phyloP scores from a whole-genome alignment of 1,140 invertebrate species.

The Pomacea maculata region DNA sequence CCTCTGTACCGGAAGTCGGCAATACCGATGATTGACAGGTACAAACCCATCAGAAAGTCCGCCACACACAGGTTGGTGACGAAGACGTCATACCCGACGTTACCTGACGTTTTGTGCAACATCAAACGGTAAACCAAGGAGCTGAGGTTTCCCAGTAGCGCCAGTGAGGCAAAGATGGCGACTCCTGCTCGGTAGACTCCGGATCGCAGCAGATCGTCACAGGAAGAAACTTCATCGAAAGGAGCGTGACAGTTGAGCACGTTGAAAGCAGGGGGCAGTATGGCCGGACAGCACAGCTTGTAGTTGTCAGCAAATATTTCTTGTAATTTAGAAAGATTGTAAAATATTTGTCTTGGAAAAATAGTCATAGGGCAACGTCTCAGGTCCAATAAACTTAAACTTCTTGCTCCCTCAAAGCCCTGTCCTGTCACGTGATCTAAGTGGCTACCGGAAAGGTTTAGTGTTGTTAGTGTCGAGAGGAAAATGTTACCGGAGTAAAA shows the following conservation, averaged over 20 bases:
- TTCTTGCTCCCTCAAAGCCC: background rate
- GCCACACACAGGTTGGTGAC: conserved; percentile 42
- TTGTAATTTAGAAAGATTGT: background rate
- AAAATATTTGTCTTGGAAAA: background rate
- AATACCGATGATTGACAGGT: conserved; percentile 32
- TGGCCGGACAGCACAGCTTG: conserved; percentile 1
- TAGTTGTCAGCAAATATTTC: background rate
- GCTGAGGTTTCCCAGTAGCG: conserved; percentile 34
- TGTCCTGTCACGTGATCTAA: background rate
- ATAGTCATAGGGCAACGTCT: background rate
- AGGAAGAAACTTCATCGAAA: background rate
- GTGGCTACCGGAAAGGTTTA: background rate
- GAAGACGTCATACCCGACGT: conserved; percentile 19
- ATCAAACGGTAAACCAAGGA: conserved; percentile 28
- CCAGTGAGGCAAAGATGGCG: conserved; percentile 30
- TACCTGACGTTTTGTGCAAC: background rate
- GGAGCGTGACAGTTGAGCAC: background rate
- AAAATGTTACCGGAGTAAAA: background rate
- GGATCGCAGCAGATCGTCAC: background rate
- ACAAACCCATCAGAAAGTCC: conserved; percentile 33
- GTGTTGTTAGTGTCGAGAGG: background rate
- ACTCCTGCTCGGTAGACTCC: conserved; percentile 18
- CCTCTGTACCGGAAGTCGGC: conserved; percentile 39
- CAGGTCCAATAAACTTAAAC: background rate
- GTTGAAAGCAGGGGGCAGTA: background rate